phyloP scores from a whole-genome alignment of 2,113 vertebrate genomes.

The Istiophorus platypterus region DNA sequence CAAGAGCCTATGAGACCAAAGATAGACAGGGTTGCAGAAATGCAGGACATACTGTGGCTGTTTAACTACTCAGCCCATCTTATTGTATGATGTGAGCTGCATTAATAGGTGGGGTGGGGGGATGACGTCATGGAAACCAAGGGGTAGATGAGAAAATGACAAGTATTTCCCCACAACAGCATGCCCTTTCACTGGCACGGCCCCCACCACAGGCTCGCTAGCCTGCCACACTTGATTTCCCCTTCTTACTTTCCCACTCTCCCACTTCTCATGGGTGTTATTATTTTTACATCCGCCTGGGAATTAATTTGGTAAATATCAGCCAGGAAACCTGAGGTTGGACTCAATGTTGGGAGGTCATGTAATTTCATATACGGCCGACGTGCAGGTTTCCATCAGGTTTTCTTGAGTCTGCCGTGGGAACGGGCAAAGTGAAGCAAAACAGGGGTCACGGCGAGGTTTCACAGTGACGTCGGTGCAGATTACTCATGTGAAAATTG shows the following conservation, averaged over 20 bases:
- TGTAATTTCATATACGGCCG: conserved; percentile 43
- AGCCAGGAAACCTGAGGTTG: conserved; percentile 67
- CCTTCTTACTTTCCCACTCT: conserved; percentile 48
- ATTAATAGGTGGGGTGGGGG: conserved; percentile 7
- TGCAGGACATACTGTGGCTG: conserved; percentile 81
- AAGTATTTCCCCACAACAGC: conserved; percentile 56
- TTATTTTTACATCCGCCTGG: conserved; percentile 56
- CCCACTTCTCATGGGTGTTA: conserved; percentile 52
- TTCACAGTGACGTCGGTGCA: conserved; percentile 45
- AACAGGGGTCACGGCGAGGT: conserved; percentile 63
- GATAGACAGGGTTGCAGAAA: conserved; percentile 71
- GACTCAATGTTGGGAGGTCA: conserved; percentile 57
- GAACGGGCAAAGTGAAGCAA: conserved; percentile 50
- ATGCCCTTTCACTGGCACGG: conserved; percentile 36
- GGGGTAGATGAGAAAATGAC: conserved; percentile 46
- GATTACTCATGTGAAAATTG: conserved; percentile 57
- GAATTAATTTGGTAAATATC: conserved; percentile 67
- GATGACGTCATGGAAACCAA: conserved; percentile 27
- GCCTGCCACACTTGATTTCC: conserved; percentile 46
- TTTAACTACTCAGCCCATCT: conserved; percentile 11
- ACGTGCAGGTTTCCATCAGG: conserved; percentile 38
- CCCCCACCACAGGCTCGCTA: conserved; percentile 23
- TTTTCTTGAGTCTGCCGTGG: conserved; percentile 36
- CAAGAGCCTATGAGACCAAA: conserved; percentile 68
- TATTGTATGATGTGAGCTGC: conserved; percentile 24